A percentile compares a stretch with the other conserved stretches of the same genome.
Conservation (phyloP, 2,797 vertebrate species). For the Phataginus tricuspis region DNA sequence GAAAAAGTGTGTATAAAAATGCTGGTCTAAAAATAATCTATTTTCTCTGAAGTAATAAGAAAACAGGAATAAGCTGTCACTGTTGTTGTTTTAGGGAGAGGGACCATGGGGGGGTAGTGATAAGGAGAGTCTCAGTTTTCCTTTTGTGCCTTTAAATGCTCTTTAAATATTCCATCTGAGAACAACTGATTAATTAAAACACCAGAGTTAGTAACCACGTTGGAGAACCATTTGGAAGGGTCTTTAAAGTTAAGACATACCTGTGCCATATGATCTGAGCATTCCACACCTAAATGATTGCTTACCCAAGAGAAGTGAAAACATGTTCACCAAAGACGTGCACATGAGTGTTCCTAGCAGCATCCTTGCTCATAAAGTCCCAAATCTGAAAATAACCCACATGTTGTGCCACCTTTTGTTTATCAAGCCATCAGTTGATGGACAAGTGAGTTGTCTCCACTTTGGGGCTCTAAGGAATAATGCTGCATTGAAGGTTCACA, state of each 20-base stretch:
- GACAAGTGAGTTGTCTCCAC: background rate
- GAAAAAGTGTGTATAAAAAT: too few species aligned
- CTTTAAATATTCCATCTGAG: background rate
- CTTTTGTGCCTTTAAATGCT: background rate
- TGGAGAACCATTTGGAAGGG: background rate
- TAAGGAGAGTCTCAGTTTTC: background rate
- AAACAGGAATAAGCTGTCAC: background rate
- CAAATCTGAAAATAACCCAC: background rate
- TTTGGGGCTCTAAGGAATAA: background rate
- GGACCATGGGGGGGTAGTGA: background rate
- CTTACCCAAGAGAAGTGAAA: background rate
- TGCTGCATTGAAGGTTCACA: background rate
- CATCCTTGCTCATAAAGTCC: background rate
- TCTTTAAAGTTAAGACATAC: background rate
- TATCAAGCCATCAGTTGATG: background rate
- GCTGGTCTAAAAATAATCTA: background rate
- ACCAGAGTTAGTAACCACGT: background rate
- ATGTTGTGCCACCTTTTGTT: background rate
- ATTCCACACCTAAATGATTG: background rate
- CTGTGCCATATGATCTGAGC: background rate
- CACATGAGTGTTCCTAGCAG: background rate
- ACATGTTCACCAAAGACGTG: background rate
- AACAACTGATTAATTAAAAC: background rate
- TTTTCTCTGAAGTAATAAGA: background rate
- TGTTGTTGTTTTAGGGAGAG: background rate